Conservation (phyloP, 2,113 vertebrate species). For the Hemiprocne comata region DNA sequence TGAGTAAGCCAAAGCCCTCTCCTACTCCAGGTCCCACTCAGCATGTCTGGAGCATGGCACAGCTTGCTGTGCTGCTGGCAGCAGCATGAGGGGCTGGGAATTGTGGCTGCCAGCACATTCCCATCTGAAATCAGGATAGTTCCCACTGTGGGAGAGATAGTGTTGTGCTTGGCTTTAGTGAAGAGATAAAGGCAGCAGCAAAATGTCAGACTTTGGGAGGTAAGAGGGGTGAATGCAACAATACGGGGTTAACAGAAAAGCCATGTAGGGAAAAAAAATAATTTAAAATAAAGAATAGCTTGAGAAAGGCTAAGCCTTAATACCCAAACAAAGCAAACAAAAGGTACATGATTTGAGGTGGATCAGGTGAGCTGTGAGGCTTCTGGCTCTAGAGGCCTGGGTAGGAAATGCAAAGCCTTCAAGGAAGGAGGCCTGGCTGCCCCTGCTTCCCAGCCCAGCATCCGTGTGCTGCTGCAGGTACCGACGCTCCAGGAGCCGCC, state of each 20-base stretch:
- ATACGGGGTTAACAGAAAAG: constrained; percentile 8
- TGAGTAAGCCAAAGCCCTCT: not conserved
- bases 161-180: rapidly evolving
- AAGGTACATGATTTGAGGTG: not conserved
- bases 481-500: not conserved
- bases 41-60: not conserved
- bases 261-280: not conserved
- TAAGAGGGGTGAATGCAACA: not conserved
- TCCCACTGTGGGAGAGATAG: rapidly evolving
- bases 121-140: rapidly evolving
- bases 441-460: not conserved
- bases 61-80: not conserved
- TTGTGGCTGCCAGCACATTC: not conserved
- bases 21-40: rapidly evolving
- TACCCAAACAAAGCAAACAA: constrained; percentile 12
- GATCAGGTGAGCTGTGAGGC: not conserved
- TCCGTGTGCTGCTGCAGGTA: not conserved
- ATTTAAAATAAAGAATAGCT: not conserved
- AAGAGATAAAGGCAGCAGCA: not conserved
- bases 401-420: not conserved
- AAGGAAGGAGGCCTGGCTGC: not conserved
- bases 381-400: not conserved
- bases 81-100: not conserved
- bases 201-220: not conserved
- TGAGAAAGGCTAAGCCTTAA: constrained; percentile 5